These are phyloP conservation scores for Zoroaster sp. DNA, from an alignment of 53 echinoderm and acorn worm genomes.

Conservation along the genomic window DNA sequence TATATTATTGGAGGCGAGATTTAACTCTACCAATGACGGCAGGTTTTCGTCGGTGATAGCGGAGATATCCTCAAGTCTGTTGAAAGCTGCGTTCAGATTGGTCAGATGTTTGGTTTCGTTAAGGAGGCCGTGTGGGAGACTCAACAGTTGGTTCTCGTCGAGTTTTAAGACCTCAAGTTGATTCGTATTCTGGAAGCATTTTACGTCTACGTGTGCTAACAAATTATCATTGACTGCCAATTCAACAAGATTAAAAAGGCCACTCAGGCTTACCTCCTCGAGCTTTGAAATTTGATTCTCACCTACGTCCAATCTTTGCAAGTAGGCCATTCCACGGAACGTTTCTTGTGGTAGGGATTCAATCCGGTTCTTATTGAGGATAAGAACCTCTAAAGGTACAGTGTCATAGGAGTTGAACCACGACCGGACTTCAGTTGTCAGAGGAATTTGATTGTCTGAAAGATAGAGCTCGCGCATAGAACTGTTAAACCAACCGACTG, in stretches of 20 bases:
- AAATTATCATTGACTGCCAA: constrained; percentile 31
- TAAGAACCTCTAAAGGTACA: not conserved
- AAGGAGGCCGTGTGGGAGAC: constrained; percentile 21
- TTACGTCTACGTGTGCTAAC: not conserved
- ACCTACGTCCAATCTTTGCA: constrained; percentile 8
- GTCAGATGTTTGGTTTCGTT: not conserved
- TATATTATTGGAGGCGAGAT: constrained; percentile 11
- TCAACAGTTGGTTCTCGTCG: not conserved
- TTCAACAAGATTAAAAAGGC: not conserved
- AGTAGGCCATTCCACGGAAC: not conserved
- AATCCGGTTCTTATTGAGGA: constrained; percentile 13
- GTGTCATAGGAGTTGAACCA: constrained; percentile 10
- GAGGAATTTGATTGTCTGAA: constrained; percentile 21
- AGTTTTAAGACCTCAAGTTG: constrained; percentile 10
- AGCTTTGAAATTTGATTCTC: constrained; percentile 25
- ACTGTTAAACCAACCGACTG: constrained; percentile 28
- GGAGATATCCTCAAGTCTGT: constrained; percentile 5
- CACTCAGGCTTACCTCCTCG: not conserved
- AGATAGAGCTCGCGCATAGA: not conserved
- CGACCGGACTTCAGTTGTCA: not conserved
- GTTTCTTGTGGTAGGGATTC: not conserved
- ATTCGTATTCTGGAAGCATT: not conserved
- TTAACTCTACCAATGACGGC: constrained; percentile 9
- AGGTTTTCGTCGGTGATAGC: constrained; percentile 23
- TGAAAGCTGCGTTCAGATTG: not conserved